phyloP scores from a whole-genome alignment of 2,797 vertebrate genomes.

The Mycteria americana region DNA sequence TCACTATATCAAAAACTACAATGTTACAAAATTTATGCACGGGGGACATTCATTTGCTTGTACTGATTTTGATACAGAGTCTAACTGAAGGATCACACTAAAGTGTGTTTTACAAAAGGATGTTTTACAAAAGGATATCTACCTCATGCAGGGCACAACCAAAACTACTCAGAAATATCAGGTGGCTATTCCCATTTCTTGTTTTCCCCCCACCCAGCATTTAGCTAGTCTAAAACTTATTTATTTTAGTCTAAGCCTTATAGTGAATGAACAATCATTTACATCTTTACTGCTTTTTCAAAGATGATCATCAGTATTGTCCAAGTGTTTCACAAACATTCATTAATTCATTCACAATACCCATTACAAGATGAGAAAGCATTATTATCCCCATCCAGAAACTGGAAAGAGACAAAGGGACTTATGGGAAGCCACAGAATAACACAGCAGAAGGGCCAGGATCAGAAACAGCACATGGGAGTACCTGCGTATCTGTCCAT shows the following conservation, averaged over 20 bases:
- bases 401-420: neutral
- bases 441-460: neutral
- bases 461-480: neutral
- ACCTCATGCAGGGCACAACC: neutral
- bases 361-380: neutral
- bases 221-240: neutral
- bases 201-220: neutral
- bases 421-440: neutral
- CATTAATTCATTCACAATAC: neutral
- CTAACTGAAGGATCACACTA: neutral
- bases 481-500: rapidly evolving
- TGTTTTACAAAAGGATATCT: neutral
- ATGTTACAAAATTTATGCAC: neutral
- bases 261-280: neutral
- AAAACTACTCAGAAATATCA: neutral
- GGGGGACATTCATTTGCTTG: neutral
- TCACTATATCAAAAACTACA: neutral
- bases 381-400: neutral
- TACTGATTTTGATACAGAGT: neutral
- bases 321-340: neutral
- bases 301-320: neutral
- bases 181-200: neutral
- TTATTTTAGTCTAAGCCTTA: neutral
- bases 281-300: neutral
- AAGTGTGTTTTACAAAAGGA: no score